Evolutionary conservation across 2,797 vertebrate species (phyloP).

Genomic region (Epinephelus coioides): DNA sequence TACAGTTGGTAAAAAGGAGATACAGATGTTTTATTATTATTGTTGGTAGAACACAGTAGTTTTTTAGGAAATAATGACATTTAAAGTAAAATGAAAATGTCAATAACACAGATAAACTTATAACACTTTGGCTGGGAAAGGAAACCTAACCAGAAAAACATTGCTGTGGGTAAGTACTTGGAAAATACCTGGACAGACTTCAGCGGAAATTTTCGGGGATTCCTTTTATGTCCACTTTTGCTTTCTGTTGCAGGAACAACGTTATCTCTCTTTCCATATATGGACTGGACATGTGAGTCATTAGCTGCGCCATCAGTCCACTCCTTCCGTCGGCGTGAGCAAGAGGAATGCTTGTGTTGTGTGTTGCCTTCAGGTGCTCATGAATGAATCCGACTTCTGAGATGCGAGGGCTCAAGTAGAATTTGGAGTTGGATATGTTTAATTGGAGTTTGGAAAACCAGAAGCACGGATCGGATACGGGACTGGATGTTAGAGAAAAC

Average conservation of each 20-base stretch:
- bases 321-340: neutral
- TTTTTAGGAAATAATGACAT: too few relatives aligned
- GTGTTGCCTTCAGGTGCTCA: constrained; percentile 54
- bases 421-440: neutral
- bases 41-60: too few relatives aligned
- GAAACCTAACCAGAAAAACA: neutral
- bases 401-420: accelerated
- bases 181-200: neutral
- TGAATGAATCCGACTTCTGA: neutral
- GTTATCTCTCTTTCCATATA: constrained; percentile 37
- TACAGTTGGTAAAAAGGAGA: neutral
- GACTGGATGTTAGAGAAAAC: neutral
- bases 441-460: neutral
- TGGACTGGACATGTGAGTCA: constrained; percentile 8
- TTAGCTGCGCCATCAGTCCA: constrained; percentile 6
- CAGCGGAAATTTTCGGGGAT: constrained; percentile 24
- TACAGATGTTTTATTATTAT: too few relatives aligned
- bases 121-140: neutral
- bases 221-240: constrained; percentile 19
- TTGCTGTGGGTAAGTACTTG: neutral
- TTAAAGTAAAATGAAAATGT: too few relatives aligned
- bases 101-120: too few relatives aligned
- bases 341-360: too few relatives aligned
- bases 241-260: constrained; percentile 45
- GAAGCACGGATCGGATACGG: neutral